These are phyloP conservation scores for Ashinkailepas kermadecensis DNA, from an alignment of 2,888 invertebrate genomes.

Conservation along the genomic window DNA sequence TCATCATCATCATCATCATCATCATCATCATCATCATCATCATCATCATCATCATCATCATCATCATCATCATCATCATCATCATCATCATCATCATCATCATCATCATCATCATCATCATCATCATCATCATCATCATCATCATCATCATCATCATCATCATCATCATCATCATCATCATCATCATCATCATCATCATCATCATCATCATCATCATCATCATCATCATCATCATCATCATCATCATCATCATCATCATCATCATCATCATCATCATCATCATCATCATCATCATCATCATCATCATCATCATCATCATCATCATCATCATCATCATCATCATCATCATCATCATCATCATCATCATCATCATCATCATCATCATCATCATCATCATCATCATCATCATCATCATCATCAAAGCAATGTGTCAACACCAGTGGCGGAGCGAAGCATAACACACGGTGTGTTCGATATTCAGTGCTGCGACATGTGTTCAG, in stretches of 20 bases:
- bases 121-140: neutral
- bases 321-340: neutral
- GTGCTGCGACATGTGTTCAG: no score
- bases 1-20: neutral
- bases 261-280: slow-evolving; percentile 1
- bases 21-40: neutral
- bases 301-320: neutral
- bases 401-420: neutral
- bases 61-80: neutral
- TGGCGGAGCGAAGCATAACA: no score
- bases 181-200: neutral
- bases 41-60: neutral
- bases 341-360: slow-evolving; percentile 8
- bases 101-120: neutral
- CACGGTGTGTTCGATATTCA: no score
- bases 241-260: neutral
- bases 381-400: neutral
- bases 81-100: neutral
- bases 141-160: neutral
- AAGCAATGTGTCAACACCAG: no score
- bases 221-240: neutral
- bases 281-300: neutral
- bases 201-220: neutral
- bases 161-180: neutral
- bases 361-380: neutral